phyloP scores from a whole-genome alignment of 2,113 vertebrate species.

The Trichechus manatus region DNA sequence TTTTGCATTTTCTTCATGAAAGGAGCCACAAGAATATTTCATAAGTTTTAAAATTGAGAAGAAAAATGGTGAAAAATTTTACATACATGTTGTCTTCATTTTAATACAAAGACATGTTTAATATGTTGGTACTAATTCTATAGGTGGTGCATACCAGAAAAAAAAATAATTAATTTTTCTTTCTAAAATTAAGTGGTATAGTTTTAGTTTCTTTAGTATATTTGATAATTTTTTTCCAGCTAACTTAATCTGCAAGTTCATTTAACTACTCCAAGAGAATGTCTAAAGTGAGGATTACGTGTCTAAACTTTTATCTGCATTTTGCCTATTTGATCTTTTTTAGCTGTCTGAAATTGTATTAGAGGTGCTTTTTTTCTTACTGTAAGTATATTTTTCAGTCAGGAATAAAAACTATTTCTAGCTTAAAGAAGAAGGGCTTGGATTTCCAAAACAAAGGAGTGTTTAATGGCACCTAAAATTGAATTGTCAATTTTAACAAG shows the following conservation, averaged over 20 bases:
- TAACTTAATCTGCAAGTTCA: constrained; percentile 39
- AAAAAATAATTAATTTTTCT: neutral
- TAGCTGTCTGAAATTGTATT: neutral
- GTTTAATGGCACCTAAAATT: constrained; percentile 57
- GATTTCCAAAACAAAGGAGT: constrained; percentile 8
- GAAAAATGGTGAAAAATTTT: neutral
- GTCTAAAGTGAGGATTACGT: neutral
- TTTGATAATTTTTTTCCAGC: neutral
- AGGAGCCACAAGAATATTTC: neutral
- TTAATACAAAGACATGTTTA: neutral
- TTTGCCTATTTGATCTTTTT: neutral
- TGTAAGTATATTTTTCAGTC: neutral
- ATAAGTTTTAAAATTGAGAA: neutral
- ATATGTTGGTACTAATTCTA: neutral
- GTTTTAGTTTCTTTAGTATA: neutral
- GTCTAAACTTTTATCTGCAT: constrained; percentile 33
- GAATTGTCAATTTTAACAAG: constrained; percentile 55
- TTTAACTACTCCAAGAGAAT: constrained; percentile 29
- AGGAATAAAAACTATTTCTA: constrained; percentile 53
- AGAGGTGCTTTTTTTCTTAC: constrained; percentile 6
- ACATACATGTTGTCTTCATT: neutral
- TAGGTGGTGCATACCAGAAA: neutral
- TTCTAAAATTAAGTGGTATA: neutral
- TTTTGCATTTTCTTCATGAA: constrained; percentile 42
- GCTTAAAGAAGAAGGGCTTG: neutral